phyloP scores from a whole-genome alignment of 2,888 invertebrate genomes.

The Metallyticus violacea region DNA sequence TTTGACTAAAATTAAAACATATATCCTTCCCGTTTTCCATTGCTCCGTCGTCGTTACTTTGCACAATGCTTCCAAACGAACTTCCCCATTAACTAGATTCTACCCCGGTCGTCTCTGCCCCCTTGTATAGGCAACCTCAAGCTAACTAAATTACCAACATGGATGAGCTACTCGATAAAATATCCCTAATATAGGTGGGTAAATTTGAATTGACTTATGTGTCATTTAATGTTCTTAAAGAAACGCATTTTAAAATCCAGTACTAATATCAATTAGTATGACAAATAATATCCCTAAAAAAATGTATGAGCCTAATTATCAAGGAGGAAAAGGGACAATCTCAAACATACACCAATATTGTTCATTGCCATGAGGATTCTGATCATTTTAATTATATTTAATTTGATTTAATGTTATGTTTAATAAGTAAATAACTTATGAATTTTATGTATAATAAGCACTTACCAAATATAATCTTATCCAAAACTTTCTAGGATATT shows the following conservation, averaged over 20 bases:
- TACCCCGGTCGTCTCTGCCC: not conserved
- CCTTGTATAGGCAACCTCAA: not conserved
- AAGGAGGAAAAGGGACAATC: too few species aligned
- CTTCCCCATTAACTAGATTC: not conserved
- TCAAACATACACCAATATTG: too few species aligned
- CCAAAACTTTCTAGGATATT: too few species aligned
- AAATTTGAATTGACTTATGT: not conserved
- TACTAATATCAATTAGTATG: too few species aligned
- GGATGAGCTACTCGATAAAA: not conserved
- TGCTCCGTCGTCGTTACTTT: not conserved
- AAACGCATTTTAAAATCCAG: not conserved
- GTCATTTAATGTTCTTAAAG: not conserved
- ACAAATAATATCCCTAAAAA: too few species aligned
- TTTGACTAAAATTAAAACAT: slow-evolving; percentile 38
- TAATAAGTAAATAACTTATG: too few species aligned
- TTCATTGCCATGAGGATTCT: too few species aligned
- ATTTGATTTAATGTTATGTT: too few species aligned
- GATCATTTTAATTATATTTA: too few species aligned
- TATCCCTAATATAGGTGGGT: not conserved
- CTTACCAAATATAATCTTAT: too few species aligned
- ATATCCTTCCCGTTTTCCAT: slow-evolving; percentile 20
- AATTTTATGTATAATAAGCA: too few species aligned
- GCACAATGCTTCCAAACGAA: not conserved
- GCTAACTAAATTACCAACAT: not conserved
- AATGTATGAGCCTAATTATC: too few species aligned